A percentile compares a stretch with the other conserved stretches of the same genome.
These are phyloP conservation scores for Poecilia latipinna DNA, from an alignment of 2,113 vertebrate species.

Conservation along the genomic window DNA sequence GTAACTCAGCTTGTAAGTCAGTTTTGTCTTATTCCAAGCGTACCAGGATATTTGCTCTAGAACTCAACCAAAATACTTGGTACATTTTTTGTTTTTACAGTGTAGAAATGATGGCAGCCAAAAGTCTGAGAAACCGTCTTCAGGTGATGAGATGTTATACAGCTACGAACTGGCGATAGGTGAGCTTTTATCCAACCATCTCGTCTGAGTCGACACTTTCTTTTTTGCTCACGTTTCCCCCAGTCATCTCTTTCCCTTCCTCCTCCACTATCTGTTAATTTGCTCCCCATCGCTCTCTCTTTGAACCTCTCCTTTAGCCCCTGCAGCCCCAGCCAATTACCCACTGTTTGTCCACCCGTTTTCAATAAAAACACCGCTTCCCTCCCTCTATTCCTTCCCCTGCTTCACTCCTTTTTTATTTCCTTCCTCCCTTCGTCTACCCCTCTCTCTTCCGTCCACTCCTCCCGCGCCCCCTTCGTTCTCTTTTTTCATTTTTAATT, in stretches of 20 bases:
- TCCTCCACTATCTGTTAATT: constrained; percentile 62
- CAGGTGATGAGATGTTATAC: not conserved
- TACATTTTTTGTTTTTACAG: not conserved
- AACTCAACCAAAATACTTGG: no score
- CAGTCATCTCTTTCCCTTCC: constrained; percentile 63
- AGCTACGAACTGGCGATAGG: not conserved
- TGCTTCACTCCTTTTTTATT: not conserved
- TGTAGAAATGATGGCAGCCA: not conserved
- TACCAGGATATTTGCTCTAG: no score
- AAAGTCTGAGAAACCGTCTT: not conserved
- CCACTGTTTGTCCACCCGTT: constrained; percentile 80
- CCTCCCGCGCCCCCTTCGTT: constrained; percentile 13
- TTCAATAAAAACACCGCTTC: constrained; percentile 77
- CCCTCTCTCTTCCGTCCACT: constrained; percentile 57
- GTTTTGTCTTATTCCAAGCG: no score
- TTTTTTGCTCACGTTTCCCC: constrained; percentile 34
- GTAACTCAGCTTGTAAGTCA: not conserved
- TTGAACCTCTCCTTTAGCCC: constrained; percentile 75
- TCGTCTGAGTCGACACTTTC: constrained; percentile 72
- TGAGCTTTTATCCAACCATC: constrained; percentile 41
- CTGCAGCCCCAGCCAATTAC: constrained; percentile 77
- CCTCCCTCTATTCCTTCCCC: constrained; percentile 13
- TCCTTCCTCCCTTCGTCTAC: constrained; percentile 18
- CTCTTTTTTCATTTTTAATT: constrained; percentile 79
- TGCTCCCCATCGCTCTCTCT: constrained; percentile 59